Evolutionary conservation across 2,113 vertebrate genomes (phyloP).

Genomic region (Heteronetta atricapilla): DNA sequence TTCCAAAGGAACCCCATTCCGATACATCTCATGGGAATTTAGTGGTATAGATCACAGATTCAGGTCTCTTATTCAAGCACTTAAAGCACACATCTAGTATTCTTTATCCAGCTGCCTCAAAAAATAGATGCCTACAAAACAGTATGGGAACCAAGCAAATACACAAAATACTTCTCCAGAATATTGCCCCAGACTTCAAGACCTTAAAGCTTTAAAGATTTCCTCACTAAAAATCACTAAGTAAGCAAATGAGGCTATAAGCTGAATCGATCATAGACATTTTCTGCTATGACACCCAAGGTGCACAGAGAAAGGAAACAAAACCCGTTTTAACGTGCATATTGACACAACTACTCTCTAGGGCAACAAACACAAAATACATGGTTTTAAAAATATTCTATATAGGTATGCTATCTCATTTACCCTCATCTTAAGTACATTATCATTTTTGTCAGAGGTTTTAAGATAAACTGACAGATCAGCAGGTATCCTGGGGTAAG

Average conservation of each 20-base stretch:
- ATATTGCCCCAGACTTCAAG: not conserved
- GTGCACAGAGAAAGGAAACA: not conserved
- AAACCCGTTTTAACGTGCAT: not conserved
- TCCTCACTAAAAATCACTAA: not conserved
- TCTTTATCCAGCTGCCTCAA: not conserved
- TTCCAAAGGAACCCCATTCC: not conserved
- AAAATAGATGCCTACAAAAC: not conserved
- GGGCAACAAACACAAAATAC: not conserved
- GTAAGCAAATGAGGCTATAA: not conserved
- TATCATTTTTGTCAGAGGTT: not conserved
- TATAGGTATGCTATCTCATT: not conserved
- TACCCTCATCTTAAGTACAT: not conserved
- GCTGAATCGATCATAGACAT: not conserved
- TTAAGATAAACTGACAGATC: not conserved
- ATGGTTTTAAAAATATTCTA: not conserved
- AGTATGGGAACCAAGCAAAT: not conserved
- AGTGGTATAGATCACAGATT: not conserved
- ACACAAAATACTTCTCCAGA: not conserved
- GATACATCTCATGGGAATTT: not conserved
- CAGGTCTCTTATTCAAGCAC: not conserved
- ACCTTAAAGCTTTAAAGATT: not conserved
- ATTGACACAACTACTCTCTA: not conserved
- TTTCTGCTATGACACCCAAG: not conserved
- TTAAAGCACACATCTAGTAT: not conserved
- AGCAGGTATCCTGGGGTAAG: not conserved